Base-by-base conservation (phyloP, 2,113 vertebrate species). In the Protobothrops mucrosquamatus region DNA sequence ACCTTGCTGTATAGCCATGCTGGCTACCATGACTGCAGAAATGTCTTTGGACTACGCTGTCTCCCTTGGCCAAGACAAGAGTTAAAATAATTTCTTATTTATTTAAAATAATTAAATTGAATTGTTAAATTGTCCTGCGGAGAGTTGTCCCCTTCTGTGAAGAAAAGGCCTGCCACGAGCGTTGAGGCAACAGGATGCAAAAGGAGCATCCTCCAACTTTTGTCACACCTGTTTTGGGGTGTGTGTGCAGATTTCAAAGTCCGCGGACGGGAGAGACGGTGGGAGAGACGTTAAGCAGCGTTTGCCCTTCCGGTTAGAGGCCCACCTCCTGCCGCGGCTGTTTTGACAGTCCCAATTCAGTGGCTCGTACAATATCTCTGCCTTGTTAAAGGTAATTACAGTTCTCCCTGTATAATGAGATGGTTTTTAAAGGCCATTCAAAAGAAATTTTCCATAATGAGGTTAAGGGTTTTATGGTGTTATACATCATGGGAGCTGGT, bases 401-500 rank as follows among this genome's bases (percentile, higher is more conserved):
- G 96, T 96, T 97, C 97, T 97, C 96, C 95, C 97, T 95, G 96
- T 95, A 96, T 97, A 97, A 98, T 97, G 97, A 97, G 97, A 97
- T 95, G 95, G 96, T 97, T 97, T 97, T 98, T 98, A 97, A 98
- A 97, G 97, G 97, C 97, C 97, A 97, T 97, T 98, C 97, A 97
- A 97, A 97, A 97, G 97, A 97, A 97, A 97, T 97, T 97, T 97
- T 97, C 97, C 96, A 94, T 97, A 97, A 97, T 97, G 97, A 98
- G 97, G 97, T 96, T 97, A 97, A 97, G 96, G 97, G 97, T 96
- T 98, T 98, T 97, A 98, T 93, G 93, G 97, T 96, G 96, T 96
- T 97, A 97, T 96, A 96, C 96, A 98, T 97, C 97, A 97, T 97
- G 97, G 96, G 92, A 64, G 95, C 96, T 96, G 95, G 97, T 97